Evolutionary conservation across 30 jellyfish, hydroid and myxozoan genomes (phyloP), one percentile per base, ranked within the genome.

Genomic region (Catostylus mosaicus): DNA sequence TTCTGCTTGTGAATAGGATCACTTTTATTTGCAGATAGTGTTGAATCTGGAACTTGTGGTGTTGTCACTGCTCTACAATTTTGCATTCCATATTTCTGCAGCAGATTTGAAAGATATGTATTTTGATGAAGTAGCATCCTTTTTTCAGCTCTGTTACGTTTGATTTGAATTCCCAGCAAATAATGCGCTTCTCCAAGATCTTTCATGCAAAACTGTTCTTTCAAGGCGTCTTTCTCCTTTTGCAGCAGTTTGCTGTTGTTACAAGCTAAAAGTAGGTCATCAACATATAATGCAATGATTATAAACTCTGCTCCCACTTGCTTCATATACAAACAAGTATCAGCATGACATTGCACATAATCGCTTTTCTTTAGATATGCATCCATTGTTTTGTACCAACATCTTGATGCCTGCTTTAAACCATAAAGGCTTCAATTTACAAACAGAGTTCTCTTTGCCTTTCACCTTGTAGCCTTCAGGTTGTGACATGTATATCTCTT

Each of bases 401-500:
- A 54, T 70, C 87, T 68, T 34, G 94, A 85, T 3, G 94, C 50
- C 60, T 71, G 94, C 61, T 72, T 83, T 34, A 83, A 59, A 12
- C 94, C 88, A 69, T 83, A 82, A 23, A 83, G 19, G 36, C 88
- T 72, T 54, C 81, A 83, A 34, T 40, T 72, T 70, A 52, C 94
- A 83, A 8, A 83, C 81, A 32, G 27, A 27, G 24, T 71, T 33
- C 54, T 85, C 89, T 12, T 83, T 64, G 38, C 59, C 46, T 37
- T 68, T 32, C 29, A 70, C 82, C 20, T 50, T 37, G 51, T 16
- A 83, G 18, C 87, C 82, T 36, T 72, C 73, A 10, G 94, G 88
- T 51, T 86, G 90, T 1, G 4, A 11, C 89, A 76, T 64, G 76
- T 61, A 67, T 1, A 86, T 86, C 24, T 86, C 83, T 64, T 61